phyloP scores from a whole-genome alignment of 1,140 invertebrate genomes.

The Orchestia grillus region DNA sequence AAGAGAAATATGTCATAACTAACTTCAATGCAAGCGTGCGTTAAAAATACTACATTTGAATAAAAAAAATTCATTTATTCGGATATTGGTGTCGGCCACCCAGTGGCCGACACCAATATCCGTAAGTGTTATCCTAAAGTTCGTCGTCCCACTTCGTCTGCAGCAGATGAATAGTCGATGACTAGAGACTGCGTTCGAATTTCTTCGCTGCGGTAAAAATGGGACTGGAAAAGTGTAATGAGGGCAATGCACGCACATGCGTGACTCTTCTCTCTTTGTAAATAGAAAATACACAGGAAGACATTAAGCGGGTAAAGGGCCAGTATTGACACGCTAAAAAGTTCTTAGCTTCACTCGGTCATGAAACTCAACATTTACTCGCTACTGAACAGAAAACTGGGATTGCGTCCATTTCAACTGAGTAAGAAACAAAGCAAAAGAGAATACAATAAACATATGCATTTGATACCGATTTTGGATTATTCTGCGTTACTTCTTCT shows the following conservation, averaged over 20 bases:
- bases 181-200: neutral
- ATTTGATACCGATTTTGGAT: neutral
- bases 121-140: neutral
- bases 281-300: conserved; percentile 1
- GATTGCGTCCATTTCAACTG: neutral
- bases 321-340: neutral
- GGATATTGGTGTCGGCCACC: neutral
- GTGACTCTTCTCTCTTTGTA: neutral
- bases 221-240: neutral
- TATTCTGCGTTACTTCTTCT: neutral
- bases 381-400: neutral
- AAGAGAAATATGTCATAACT: too few relatives aligned
- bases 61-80: neutral
- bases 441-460: neutral
- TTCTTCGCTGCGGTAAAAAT: neutral
- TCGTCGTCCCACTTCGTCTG: neutral
- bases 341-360: neutral
- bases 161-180: neutral
- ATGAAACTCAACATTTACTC: neutral
- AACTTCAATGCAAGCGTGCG: neutral
- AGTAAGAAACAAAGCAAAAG: neutral
- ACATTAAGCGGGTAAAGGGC: neutral
- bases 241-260: neutral
- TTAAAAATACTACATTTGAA: neutral
- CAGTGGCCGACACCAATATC: neutral